Evolutionary conservation across 2,888 invertebrate genomes (phyloP), one percentile per base, ranked within the genome.

Genomic region (Xylota sylvarum): DNA sequence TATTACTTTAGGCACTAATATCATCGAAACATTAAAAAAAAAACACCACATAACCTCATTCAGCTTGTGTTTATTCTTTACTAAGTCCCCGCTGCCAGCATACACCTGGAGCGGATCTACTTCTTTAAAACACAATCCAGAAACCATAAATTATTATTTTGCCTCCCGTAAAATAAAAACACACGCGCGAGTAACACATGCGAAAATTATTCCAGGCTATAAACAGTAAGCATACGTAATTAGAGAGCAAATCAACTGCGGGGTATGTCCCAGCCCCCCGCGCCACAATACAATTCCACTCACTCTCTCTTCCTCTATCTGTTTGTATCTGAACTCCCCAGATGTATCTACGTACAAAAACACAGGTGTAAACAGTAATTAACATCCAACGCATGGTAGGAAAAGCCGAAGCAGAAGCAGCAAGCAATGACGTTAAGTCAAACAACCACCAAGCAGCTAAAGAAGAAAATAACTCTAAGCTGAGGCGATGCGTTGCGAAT

Each of bases 341-440:
- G 46, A 58, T 64, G 50, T 70, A 48, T 40, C 27, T 65, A n/a
- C 37, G 14, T 17, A 32, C 55, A 60, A 73, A 72, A 79, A 73
- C 83, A 84, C 79, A 84, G 84, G 73, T 84, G 84, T 70, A 70
- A 74, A 80, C 74, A 74, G 56, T 73, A 64, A 74, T 80, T 65
- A 74, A 74, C 78, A 78, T 69, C 43, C 43, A 64, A 69, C 62
- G 64, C 62, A 60, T 19, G 50, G 65, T 77, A 35, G 50, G 14
- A 43, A 43, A 69, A 56, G 37, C 50, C 17, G n/a, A n/a, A 46
- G 52, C 32, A 23, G 10, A 14, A 23, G 40, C 30, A 23, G 17
- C 48, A 46, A 52, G 40, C 35, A 50, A 35, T 2, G 50, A 62
- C 40, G 5, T 14, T 19, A 56, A 73, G 32, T n/a, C 48, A 17